Evolutionary conservation across 2,797 vertebrate genomes (phyloP).

Genomic region (Amniataba percoides): DNA sequence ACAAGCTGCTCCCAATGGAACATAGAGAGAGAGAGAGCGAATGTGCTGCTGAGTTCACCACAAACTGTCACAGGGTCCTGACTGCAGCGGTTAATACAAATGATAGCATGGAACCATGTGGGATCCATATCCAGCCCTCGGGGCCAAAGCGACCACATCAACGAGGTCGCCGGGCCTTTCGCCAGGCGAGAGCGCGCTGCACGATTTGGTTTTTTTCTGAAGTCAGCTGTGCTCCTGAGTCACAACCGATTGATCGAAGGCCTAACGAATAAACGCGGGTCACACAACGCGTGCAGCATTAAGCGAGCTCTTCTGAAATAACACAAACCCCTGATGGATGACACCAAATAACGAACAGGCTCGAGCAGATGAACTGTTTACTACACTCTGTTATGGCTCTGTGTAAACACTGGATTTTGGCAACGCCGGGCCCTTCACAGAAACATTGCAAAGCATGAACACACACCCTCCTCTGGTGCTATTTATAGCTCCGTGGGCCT

Average conservation of each 20-base stretch:
- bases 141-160: constrained; percentile 53
- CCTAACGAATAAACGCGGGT: no score
- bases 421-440: constrained; percentile 65
- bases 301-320: constrained; percentile 49
- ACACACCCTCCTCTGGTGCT: constrained; percentile 76
- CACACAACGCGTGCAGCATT: no score
- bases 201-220: constrained; percentile 1
- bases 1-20: constrained; percentile 56
- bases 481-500: constrained; percentile 78
- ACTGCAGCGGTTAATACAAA: constrained; percentile 39
- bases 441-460: constrained; percentile 67
- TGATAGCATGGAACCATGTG: constrained; percentile 58
- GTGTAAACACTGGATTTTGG: constrained; percentile 73
- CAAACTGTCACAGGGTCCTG: constrained; percentile 41
- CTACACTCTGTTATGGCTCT: constrained; percentile 57
- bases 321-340: constrained; percentile 45
- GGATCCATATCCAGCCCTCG: constrained; percentile 37
- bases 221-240: constrained; percentile 39
- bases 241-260: constrained; percentile 3
- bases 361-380: constrained; percentile 51
- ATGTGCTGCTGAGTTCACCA: constrained; percentile 42
- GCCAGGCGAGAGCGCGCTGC: constrained; percentile 14
- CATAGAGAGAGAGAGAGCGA: constrained; percentile 13
- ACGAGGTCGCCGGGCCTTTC: constrained; percentile 8
- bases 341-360: constrained; percentile 39